Evolutionary conservation across 2,797 vertebrate species (phyloP).

Genomic region (Girardinus metallicus): DNA sequence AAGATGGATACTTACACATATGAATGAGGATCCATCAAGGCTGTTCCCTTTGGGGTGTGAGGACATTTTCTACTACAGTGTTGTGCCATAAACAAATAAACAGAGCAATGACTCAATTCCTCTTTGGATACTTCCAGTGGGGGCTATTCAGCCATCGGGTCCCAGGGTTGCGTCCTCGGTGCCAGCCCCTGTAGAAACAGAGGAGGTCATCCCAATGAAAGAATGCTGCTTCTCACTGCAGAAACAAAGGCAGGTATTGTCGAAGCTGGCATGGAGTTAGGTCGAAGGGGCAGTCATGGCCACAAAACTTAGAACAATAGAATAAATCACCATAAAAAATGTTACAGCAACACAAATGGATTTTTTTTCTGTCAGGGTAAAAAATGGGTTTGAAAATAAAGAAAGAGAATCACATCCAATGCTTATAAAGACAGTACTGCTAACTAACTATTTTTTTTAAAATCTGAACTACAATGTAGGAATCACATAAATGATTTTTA

Average conservation of each 20-base stretch:
- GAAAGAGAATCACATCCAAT: constrained; percentile 32
- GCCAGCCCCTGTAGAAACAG: constrained; percentile 76
- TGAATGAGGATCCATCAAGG: constrained; percentile 19
- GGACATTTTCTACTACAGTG: constrained; percentile 16
- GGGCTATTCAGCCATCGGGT: constrained; percentile 59
- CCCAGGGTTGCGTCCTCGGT: constrained; percentile 58
- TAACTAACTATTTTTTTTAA: not conserved
- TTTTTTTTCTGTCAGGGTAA: constrained; percentile 44
- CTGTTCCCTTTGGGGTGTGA: constrained; percentile 24
- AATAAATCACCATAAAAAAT: constrained; percentile 74
- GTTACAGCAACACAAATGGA: constrained; percentile 57
- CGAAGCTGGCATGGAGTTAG: constrained; percentile 66
- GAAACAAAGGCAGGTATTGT: constrained; percentile 83
- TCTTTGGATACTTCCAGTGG: constrained; percentile 37
- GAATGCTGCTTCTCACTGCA: constrained; percentile 82
- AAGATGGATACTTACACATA: constrained; percentile 55
- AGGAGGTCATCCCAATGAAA: constrained; percentile 80
- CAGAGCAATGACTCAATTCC: constrained; percentile 37
- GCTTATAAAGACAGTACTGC: constrained; percentile 32
- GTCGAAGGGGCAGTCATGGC: constrained; percentile 59
- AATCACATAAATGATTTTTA: not conserved
- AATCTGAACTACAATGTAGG: not conserved
- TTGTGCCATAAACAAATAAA: constrained; percentile 11
- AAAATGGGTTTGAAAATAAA: constrained; percentile 45
- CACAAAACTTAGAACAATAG: constrained; percentile 66